Evolutionary conservation across 2,888 invertebrate species (phyloP).

Genomic region (Blastobasis lacticolella): DNA sequence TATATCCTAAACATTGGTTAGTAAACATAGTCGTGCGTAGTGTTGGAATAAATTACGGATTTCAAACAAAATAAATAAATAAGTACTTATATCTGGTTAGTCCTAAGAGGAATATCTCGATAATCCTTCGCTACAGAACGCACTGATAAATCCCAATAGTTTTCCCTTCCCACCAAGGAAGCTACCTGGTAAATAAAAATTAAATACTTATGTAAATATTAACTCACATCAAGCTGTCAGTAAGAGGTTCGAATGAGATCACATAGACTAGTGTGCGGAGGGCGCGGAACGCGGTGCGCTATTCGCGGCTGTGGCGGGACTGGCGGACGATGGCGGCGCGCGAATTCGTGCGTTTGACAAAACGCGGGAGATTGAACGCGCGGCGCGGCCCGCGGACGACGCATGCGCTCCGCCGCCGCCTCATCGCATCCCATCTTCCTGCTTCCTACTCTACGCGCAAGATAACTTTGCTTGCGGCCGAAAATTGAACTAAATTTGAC

Average conservation of each 20-base stretch:
- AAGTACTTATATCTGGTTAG: no score
- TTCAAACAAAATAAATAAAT: no score
- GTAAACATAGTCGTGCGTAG: no score
- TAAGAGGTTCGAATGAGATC: slow-evolving; percentile 43
- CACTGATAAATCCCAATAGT: no score
- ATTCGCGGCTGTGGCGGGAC: slow-evolving; percentile 40
- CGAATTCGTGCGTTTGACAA: slow-evolving; percentile 28
- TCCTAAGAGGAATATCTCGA: slow-evolving; percentile 12
- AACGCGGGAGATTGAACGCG: slow-evolving; percentile 25
- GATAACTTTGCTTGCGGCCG: no score
- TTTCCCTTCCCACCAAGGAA: no score
- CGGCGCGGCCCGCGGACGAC: slow-evolving; percentile 13
- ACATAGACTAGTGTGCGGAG: slow-evolving; percentile 31
- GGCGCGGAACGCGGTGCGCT: slow-evolving; percentile 30
- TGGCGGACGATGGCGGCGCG: slow-evolving; percentile 11
- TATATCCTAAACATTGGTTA: no score
- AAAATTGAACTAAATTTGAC: no score
- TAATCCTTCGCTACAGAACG: background rate
- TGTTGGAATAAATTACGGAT: no score
- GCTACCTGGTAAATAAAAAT: no score
- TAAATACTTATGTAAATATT: slow-evolving; percentile 18
- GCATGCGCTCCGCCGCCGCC: slow-evolving; percentile 24
- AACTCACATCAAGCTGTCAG: slow-evolving; percentile 38
- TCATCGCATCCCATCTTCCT: slow-evolving; percentile 10
- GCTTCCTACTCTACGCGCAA: background rate